Evolutionary conservation across 2,888 invertebrate species (phyloP).

Genomic region (Nomada fucata): DNA sequence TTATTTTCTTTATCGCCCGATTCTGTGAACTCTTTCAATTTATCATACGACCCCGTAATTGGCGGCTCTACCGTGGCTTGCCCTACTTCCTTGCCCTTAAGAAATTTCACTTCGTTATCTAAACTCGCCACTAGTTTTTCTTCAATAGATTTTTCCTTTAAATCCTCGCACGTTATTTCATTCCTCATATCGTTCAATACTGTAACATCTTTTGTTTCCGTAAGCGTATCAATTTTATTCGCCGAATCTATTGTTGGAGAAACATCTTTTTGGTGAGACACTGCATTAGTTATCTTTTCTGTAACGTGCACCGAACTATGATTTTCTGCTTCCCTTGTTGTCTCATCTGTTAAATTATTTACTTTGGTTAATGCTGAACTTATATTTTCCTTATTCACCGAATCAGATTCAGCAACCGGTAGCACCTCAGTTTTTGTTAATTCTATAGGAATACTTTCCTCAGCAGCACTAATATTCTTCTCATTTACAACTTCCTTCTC

Average conservation of each 20-base stretch:
- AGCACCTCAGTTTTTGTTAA: background rate
- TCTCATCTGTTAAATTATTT: slow-evolving; percentile 46
- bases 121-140: slow-evolving; percentile 47
- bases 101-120: slow-evolving; percentile 47
- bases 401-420: slow-evolving; percentile 16
- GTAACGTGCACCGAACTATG: slow-evolving; percentile 4
- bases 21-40: slow-evolving; percentile 57
- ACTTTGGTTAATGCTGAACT: slow-evolving; percentile 18
- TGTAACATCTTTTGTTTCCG: slow-evolving; percentile 28
- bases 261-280: slow-evolving; percentile 13
- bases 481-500: slow-evolving; percentile 29
- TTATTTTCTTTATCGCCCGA: slow-evolving; percentile 45
- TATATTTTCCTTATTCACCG: slow-evolving; percentile 41
- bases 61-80: slow-evolving; percentile 48
- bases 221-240: slow-evolving; percentile 19
- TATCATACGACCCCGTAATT: slow-evolving; percentile 62
- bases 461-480: slow-evolving; percentile 7
- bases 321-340: slow-evolving; percentile 1
- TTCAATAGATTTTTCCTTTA: slow-evolving; percentile 36
- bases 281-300: slow-evolving; percentile 28
- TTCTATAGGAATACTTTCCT: slow-evolving; percentile 19
- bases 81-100: slow-evolving; percentile 81
- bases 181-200: slow-evolving; percentile 40
- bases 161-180: slow-evolving; percentile 26
- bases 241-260: slow-evolving; percentile 18